Percentiles rank a stretch among this genome's conserved stretches.
phyloP scores from a whole-genome alignment of 2,797 vertebrate species.

The Euphonia xanthogaster region DNA sequence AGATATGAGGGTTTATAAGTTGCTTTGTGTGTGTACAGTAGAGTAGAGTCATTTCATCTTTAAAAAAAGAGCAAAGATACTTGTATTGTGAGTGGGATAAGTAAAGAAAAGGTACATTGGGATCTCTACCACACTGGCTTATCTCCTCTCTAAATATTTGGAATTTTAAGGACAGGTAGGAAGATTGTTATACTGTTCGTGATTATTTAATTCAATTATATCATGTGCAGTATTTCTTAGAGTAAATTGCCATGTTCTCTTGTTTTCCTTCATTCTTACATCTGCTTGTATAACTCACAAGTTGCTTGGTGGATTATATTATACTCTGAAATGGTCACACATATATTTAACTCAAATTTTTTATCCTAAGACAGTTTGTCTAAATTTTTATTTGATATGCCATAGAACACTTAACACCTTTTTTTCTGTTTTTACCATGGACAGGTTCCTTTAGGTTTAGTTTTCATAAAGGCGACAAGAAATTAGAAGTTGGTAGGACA shows the following conservation, averaged over 20 bases:
- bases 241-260: not conserved
- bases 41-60: not conserved
- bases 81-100: not conserved
- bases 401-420: not conserved
- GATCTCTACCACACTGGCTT: not conserved
- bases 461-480: not conserved
- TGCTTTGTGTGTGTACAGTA: not conserved
- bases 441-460: not conserved
- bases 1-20: not conserved
- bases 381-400: not conserved
- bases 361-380: not conserved
- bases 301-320: not conserved
- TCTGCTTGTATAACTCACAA: not conserved
- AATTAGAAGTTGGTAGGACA: not conserved
- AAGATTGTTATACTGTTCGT: not conserved
- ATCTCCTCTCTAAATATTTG: not conserved
- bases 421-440: not conserved
- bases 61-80: not conserved
- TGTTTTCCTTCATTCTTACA: not conserved
- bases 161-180: not conserved
- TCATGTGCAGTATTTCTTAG: not conserved
- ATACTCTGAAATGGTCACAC: not conserved
- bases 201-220: not conserved
- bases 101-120: not conserved
- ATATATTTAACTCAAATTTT: not conserved